Percentiles rank a stretch among this genome's conserved stretches.
These are phyloP conservation scores for Apteryx mantelli DNA, from an alignment of 2,113 vertebrate genomes.

Conservation along the genomic window DNA sequence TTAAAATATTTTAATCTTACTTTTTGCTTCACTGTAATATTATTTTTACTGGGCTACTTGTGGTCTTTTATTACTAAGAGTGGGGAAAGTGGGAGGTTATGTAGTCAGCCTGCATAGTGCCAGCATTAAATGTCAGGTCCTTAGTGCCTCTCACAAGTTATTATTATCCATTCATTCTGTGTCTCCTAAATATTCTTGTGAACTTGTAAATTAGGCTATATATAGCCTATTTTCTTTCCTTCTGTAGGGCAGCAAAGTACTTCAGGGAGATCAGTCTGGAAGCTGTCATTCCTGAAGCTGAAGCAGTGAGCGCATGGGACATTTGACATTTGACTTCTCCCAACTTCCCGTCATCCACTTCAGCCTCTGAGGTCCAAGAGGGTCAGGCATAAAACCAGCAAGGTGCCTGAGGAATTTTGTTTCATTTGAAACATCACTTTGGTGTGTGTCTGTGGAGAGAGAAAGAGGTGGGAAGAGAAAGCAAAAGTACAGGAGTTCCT, in stretches of 20 bases:
- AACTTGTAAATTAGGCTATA: neutral
- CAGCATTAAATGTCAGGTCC: neutral
- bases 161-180: neutral
- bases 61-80: neutral
- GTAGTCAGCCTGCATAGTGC: accelerated
- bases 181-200: neutral
- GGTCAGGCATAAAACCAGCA: neutral
- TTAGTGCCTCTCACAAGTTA: neutral
- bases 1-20: neutral
- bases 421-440: neutral
- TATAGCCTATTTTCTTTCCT: neutral
- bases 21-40: neutral
- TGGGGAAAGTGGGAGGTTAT: neutral
- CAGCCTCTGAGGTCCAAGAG: neutral
- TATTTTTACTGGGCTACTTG: neutral
- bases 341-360: accelerated
- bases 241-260: accelerated
- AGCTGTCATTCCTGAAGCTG: neutral
- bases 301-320: accelerated
- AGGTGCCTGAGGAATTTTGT: accelerated
- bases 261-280: neutral
- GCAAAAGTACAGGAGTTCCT: neutral
- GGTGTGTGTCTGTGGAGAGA: neutral
- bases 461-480: neutral
- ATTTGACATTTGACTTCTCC: accelerated